These are phyloP conservation scores for Andricus quercusramuli DNA, from an alignment of 2,888 invertebrate species.

Conservation along the genomic window DNA sequence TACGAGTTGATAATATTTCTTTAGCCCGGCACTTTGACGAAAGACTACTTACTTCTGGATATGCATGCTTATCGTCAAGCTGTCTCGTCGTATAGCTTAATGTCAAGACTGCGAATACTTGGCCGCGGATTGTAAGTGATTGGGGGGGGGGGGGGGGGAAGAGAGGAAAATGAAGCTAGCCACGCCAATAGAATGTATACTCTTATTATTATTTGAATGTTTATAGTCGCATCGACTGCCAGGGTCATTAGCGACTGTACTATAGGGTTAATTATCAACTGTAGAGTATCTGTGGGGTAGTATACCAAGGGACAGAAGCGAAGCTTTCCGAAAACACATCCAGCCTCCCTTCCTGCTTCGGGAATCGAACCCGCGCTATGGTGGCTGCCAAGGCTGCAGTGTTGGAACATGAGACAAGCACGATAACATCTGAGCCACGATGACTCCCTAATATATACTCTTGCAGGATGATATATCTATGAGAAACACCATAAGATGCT, in stretches of 20 bases:
- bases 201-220: too few species aligned
- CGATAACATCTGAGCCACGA: too few species aligned
- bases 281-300: too few species aligned
- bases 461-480: constrained; percentile 63
- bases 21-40: not conserved
- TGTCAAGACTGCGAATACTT: constrained; percentile 60
- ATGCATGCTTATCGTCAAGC: not conserved
- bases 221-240: too few species aligned
- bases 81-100: constrained; percentile 12
- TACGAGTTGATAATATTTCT: not conserved
- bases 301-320: too few species aligned
- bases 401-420: too few species aligned
- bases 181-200: constrained; percentile 63
- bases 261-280: too few species aligned
- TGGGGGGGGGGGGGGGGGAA: constrained; percentile 61
- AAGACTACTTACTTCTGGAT: not conserved
- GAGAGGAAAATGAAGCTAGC: constrained; percentile 61
- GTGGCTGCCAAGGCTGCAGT: too few species aligned
- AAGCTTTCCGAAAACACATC: too few species aligned
- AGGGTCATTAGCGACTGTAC: too few species aligned
- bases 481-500: constrained; percentile 52
- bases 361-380: too few species aligned
- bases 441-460: constrained; percentile 60
- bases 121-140: constrained; percentile 59
- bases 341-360: too few species aligned